Percentiles rank a stretch among this genome's conserved stretches.
Evolutionary conservation across 2,888 invertebrate genomes (phyloP).

Genomic region (Beris chalybata): DNA sequence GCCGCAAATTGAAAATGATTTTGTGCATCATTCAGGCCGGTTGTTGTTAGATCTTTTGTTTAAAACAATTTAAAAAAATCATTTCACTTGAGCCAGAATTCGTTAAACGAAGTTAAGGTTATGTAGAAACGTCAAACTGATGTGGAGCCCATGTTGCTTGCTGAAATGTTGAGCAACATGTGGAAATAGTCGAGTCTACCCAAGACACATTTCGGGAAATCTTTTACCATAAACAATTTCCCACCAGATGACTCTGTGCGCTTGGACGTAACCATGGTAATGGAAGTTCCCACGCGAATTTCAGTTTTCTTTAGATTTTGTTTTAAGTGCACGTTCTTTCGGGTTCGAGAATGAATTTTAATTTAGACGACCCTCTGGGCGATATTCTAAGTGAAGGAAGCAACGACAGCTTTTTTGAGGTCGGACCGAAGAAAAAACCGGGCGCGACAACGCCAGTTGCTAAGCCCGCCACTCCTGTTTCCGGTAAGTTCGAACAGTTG

Average conservation of each 20-base stretch:
- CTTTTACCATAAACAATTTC: not conserved
- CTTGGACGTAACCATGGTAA: conserved; percentile 9
- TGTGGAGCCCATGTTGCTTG: no score
- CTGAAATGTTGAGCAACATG: no score
- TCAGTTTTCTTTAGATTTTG: not conserved
- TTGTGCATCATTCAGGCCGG: conserved; percentile 1
- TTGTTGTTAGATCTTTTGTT: not conserved
- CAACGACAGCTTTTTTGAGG: conserved; percentile 73
- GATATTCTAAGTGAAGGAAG: conserved; percentile 70
- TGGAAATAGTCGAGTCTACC: no score
- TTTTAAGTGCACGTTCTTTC: not conserved
- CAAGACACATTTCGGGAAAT: no score
- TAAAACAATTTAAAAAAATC: not conserved
- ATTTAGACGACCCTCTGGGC: conserved; percentile 66
- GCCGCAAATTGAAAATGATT: conserved; percentile 9
- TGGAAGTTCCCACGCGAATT: conserved; percentile 19
- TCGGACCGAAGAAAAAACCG: conserved; percentile 36
- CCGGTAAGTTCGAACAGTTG: conserved; percentile 50
- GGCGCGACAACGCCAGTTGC: conserved; percentile 27
- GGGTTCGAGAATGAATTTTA: conserved; percentile 58
- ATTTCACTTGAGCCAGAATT: no score
- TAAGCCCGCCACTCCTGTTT: conserved; percentile 22
- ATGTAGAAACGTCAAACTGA: no score
- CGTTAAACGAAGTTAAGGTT: no score
- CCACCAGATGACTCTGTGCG: not conserved